Conservation (phyloP, 1,140 invertebrate species). For the Samia ricini region DNA sequence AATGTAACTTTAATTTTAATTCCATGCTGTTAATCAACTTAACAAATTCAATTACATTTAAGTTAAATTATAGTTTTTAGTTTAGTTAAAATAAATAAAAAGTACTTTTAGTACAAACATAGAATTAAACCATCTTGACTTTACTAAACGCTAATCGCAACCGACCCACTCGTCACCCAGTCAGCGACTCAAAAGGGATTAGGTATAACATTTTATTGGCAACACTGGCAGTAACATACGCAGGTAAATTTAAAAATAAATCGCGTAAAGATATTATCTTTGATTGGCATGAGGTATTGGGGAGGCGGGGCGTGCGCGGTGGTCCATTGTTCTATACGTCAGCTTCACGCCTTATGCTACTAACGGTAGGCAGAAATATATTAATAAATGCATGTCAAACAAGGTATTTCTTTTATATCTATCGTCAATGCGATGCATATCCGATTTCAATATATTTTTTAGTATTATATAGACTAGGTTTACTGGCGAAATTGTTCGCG, state of each 20-base stretch:
- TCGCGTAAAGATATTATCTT: slow-evolving; percentile 13
- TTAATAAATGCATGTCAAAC: neutral
- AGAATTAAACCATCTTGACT: no score
- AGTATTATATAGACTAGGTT: no score
- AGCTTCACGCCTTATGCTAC: neutral
- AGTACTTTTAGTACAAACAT: no score
- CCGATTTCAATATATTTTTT: no score
- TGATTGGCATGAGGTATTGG: slow-evolving; percentile 13
- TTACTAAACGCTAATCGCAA: slow-evolving; percentile 1
- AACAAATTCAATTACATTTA: no score
- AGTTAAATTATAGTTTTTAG: no score
- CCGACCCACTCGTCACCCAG: neutral
- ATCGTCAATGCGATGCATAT: no score
- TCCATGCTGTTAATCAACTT: no score
- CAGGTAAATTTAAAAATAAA: slow-evolving; percentile 13
- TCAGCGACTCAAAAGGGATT: slow-evolving; percentile 1
- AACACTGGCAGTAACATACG: slow-evolving; percentile 4
- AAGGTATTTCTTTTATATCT: neutral
- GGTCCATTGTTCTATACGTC: slow-evolving; percentile 3
- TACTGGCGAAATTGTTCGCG: no score
- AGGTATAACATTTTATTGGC: slow-evolving; percentile 15
- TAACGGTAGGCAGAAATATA: neutral
- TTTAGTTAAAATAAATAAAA: no score
- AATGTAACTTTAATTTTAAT: no score
- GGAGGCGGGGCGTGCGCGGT: slow-evolving; percentile 8